Conservation (phyloP, 2,797 vertebrate species). For the Sus cebifrons region DNA sequence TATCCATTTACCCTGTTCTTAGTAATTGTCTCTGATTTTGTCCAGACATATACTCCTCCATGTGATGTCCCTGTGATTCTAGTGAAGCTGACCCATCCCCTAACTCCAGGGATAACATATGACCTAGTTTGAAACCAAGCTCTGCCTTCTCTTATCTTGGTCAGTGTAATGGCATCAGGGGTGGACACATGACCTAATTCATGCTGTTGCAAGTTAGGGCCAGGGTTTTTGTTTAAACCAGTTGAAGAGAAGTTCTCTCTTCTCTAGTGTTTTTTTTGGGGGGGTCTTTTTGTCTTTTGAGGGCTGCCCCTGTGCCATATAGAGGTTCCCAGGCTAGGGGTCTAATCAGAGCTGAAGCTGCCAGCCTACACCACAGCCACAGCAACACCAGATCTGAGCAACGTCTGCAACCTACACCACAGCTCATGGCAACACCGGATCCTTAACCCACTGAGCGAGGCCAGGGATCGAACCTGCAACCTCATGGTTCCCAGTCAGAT, state of each 20-base stretch:
- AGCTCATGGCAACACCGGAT: no score
- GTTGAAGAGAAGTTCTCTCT: background rate
- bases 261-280: background rate
- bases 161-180: background rate
- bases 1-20: background rate
- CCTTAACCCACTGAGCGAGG: no score
- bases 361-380: no score
- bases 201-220: background rate
- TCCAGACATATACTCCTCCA: background rate
- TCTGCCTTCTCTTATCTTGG: background rate
- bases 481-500: no score
- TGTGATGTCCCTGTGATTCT: background rate
- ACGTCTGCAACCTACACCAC: no score
- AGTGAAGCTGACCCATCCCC: no score
- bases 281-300: no score
- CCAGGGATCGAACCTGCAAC: no score
- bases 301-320: no score
- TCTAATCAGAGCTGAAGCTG: no score
- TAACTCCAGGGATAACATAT: background rate
- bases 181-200: background rate
- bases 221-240: conserved; percentile 31
- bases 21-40: background rate
- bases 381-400: no score
- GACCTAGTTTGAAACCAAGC: background rate
- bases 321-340: no score